Conservation (phyloP, 2,888 invertebrate genomes). For the Euzetes globulus region DNA sequence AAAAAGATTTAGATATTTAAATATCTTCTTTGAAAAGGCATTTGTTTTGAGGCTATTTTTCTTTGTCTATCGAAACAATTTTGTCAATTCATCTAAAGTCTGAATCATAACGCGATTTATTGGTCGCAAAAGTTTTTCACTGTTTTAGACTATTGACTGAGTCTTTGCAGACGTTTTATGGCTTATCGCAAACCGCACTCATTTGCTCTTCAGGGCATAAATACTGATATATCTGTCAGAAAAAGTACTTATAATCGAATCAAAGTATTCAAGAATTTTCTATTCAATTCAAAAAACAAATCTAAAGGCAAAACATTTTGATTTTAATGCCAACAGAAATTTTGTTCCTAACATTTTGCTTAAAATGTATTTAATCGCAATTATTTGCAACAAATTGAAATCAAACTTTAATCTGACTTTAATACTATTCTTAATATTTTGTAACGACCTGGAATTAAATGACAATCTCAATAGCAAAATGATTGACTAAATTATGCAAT, state of each 20-base stretch:
- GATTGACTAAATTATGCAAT: no score
- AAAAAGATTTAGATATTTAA: constrained; percentile 10
- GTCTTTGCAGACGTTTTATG: neutral
- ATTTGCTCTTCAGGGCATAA: neutral
- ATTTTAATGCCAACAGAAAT: no score
- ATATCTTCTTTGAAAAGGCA: neutral
- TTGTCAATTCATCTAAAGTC: neutral
- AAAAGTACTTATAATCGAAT: neutral
- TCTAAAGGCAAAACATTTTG: no score
- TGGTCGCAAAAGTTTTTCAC: neutral
- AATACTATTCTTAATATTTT: no score
- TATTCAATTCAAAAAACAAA: no score
- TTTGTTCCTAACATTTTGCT: no score
- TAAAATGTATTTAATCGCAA: no score
- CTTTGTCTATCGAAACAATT: constrained; percentile 13
- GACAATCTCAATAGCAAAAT: no score
- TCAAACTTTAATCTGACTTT: no score
- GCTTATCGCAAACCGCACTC: neutral
- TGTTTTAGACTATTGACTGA: neutral
- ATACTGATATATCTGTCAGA: neutral
- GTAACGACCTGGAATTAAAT: no score
- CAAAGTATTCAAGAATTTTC: neutral
- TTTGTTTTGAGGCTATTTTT: constrained; percentile 8
- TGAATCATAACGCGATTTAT: constrained; percentile 10
- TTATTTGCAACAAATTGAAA: no score